Evolutionary conservation across 2,888 invertebrate genomes (phyloP).

Genomic region (Meloe dianella): DNA sequence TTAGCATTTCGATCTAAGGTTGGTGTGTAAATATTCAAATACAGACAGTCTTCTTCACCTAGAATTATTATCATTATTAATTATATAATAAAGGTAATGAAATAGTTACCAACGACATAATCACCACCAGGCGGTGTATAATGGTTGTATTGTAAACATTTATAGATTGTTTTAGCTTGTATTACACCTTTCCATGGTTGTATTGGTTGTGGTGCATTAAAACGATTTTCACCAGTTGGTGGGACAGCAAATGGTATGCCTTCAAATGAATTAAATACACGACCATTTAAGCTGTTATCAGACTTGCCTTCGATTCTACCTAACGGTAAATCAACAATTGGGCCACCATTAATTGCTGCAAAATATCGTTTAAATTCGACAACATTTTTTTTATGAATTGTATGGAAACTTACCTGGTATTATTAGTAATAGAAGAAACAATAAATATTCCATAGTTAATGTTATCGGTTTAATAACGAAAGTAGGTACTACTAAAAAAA

Average conservation of each 20-base stretch:
- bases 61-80: constrained; percentile 39
- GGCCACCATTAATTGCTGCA: not conserved
- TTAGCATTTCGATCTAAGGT: constrained; percentile 55
- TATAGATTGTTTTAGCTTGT: constrained; percentile 66
- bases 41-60: constrained; percentile 74
- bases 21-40: constrained; percentile 69
- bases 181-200: constrained; percentile 70
- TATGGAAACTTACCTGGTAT: no score
- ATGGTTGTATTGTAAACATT: constrained; percentile 54
- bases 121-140: constrained; percentile 41
- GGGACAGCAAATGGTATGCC: constrained; percentile 39
- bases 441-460: no score
- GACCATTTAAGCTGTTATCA: constrained; percentile 22
- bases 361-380: no score
- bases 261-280: constrained; percentile 31
- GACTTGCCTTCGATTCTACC: constrained; percentile 35
- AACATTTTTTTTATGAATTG: no score
- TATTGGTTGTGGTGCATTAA: constrained; percentile 58
- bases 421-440: no score
- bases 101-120: constrained; percentile 36
- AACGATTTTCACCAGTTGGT: constrained; percentile 34
- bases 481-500: no score
- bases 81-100: not conserved
- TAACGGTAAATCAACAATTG: constrained; percentile 9
- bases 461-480: no score